Evolutionary conservation across 2,797 vertebrate species (phyloP), one percentile per base, ranked within the genome.

Genomic region (Oryzias dopingdopingensis): DNA sequence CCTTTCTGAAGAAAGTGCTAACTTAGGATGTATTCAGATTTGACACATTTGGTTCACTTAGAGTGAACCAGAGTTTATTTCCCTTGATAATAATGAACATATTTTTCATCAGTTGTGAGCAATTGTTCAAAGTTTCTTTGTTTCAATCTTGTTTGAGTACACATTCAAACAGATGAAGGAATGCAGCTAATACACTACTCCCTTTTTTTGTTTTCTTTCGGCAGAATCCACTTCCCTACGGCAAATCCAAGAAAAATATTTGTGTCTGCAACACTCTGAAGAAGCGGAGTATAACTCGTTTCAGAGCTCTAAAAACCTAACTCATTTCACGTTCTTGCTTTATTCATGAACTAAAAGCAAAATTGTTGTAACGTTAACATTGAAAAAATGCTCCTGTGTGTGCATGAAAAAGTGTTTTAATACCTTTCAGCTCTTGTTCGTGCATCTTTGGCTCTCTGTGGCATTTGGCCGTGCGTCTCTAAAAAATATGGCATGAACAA

Each of bases 221-320:
- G 65, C 76, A 75, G 67, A 62, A 65, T 70, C 61, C 68, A 57
- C 78, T 77, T 85, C 70, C 81, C 82, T 52, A 59, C 7, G 77
- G 76, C 69, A 71, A 46, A 65, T 82, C 82, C 86, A 89, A 86
- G 81, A 78, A 89, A 86, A 89, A 90, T 85, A 88, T 88, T 84
- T 84, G 80, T 59, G 79, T 82, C 82, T 83, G 74, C 79, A 83
- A 73, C 59, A 61, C 65, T 67, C 53, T 1, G 17, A 76, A 44
- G 23, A 24, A 29, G 77, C 51, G 17, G 59, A 51, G 68, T 76
- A 81, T 72, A 73, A 76, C 78, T 86, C 49, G 74, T 79, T 74
- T 75, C 52, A 20, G 52, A 51, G 58, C 56, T 83, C 72, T 64
- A 65, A 40, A 57, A 67, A 60, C 48, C 56, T 65, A 65, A 65